phyloP scores from a whole-genome alignment of 2,113 vertebrate species.

The Toxostoma redivivum region DNA sequence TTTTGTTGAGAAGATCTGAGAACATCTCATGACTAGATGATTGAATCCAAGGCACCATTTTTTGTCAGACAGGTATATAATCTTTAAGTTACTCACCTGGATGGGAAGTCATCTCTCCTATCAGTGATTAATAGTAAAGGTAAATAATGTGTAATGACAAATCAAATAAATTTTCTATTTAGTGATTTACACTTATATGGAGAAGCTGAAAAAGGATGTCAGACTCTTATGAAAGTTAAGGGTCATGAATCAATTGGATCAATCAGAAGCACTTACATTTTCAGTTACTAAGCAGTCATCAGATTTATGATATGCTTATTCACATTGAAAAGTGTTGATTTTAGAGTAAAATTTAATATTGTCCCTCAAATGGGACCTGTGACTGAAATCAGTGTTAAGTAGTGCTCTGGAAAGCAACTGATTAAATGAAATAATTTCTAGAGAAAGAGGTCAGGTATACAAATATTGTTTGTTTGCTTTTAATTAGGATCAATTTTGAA shows the following conservation, averaged over 20 bases:
- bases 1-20: not conserved
- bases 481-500: not conserved
- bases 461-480: not conserved
- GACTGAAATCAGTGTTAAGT: not conserved
- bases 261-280: not conserved
- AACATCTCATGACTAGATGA: not conserved
- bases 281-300: not conserved
- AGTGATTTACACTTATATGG: not conserved
- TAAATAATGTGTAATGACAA: not conserved
- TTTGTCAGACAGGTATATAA: not conserved
- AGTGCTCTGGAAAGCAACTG: not conserved
- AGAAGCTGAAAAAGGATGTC: not conserved
- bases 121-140: not conserved
- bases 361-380: not conserved
- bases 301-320: not conserved
- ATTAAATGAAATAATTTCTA: not conserved
- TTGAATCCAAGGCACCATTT: not conserved
- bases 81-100: not conserved
- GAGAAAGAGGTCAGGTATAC: not conserved
- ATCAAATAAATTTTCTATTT: not conserved
- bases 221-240: not conserved
- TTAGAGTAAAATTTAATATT: not conserved
- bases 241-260: not conserved
- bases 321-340: not conserved
- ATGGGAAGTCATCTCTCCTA: not conserved